Conservation (phyloP, 2,797 vertebrate genomes). For the Sus cebifrons region DNA sequence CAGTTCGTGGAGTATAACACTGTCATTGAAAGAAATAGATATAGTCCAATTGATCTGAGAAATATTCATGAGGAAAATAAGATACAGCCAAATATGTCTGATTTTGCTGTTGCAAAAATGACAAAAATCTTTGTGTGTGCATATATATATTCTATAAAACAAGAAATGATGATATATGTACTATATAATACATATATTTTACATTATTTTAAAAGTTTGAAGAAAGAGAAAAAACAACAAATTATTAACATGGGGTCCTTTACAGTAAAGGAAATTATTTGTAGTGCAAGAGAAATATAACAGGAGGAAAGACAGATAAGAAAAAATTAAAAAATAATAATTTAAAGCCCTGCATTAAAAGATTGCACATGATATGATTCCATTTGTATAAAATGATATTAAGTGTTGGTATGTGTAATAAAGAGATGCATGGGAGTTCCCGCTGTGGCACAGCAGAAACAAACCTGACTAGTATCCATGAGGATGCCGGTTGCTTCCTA, state of each 20-base stretch:
- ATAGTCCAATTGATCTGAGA: not conserved
- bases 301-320: not conserved
- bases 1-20: not conserved
- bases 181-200: not conserved
- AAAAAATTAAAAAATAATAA: not conserved
- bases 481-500: too few relatives aligned
- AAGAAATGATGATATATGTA: not conserved
- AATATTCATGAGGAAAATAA: slow-evolving; percentile 39
- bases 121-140: not conserved
- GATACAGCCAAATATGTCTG: not conserved
- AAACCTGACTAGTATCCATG: too few relatives aligned
- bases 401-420: not conserved
- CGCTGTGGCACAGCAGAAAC: too few relatives aligned
- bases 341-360: slow-evolving; percentile 17
- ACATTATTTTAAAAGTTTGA: slow-evolving; percentile 11
- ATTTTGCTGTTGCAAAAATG: not conserved
- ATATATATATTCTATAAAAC: not conserved
- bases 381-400: not conserved
- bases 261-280: not conserved
- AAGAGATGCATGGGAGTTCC: not conserved
- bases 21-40: not conserved
- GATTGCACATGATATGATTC: not conserved
- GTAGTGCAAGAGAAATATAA: not conserved
- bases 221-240: slow-evolving; percentile 42
- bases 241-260: not conserved